These are phyloP conservation scores for Phaedon cochleariae DNA, from an alignment of 2,888 invertebrate species.

Conservation along the genomic window DNA sequence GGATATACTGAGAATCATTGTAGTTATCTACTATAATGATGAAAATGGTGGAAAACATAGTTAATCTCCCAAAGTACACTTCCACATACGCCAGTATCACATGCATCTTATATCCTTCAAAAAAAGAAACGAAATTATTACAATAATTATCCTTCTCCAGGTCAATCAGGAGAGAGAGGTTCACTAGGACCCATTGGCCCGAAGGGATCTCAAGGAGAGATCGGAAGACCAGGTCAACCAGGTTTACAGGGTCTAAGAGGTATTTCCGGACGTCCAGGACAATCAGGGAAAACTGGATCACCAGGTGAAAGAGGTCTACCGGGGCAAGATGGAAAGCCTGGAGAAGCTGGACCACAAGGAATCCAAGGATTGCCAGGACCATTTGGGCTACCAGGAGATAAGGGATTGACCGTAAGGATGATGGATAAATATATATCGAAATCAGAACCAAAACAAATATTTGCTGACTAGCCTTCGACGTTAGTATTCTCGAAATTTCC, in stretches of 20 bases:
- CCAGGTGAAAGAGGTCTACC: constrained; percentile 78
- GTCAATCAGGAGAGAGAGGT: constrained; percentile 77
- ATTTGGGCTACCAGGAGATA: constrained; percentile 80
- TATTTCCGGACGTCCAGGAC: constrained; percentile 74
- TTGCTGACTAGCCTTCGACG: too few species aligned
- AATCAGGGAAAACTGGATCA: constrained; percentile 74
- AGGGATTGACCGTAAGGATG: constrained; percentile 72
- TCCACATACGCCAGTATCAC: too few species aligned
- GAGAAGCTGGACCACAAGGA: constrained; percentile 83
- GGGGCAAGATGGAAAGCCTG: constrained; percentile 86
- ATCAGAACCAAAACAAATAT: too few species aligned
- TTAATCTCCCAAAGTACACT: too few species aligned
- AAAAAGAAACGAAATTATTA: too few species aligned
- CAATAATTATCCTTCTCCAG: too few species aligned
- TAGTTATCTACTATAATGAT: too few species aligned
- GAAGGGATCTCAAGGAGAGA: constrained; percentile 70
- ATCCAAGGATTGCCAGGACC: constrained; percentile 82
- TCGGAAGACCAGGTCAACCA: constrained; percentile 68
- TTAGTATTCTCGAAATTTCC: too few species aligned
- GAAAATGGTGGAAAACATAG: too few species aligned
- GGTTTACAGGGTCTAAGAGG: constrained; percentile 71
- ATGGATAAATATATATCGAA: constrained; percentile 15
- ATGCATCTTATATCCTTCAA: too few species aligned
- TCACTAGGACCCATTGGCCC: constrained; percentile 70
- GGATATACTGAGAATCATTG: too few species aligned